Evolutionary conservation across 2,797 vertebrate species (phyloP).

Genomic region (Eleutherodactylus coqui): DNA sequence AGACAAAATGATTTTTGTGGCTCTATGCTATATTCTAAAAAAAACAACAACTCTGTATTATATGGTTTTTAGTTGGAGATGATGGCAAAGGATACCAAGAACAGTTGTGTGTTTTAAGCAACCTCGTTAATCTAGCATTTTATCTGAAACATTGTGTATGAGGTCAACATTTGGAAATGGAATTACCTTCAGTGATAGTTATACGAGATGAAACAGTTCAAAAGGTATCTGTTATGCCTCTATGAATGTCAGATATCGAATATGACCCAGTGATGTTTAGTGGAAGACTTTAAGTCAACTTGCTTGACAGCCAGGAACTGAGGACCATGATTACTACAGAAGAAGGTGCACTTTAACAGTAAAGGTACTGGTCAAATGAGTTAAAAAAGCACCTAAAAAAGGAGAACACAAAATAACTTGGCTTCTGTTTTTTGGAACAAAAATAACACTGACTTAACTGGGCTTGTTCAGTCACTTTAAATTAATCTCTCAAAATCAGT

Average conservation of each 20-base stretch:
- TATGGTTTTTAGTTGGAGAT: no score
- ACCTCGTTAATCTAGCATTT: not conserved
- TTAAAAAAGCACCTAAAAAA: constrained; percentile 45
- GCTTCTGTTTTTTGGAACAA: constrained; percentile 46
- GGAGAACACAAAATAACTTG: constrained; percentile 30
- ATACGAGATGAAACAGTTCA: constrained; percentile 1
- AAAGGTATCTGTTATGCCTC: not conserved
- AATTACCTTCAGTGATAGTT: constrained; percentile 5
- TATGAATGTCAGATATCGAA: not conserved
- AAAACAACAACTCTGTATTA: no score
- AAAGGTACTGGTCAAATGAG: constrained; percentile 8
- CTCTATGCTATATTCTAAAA: not conserved
- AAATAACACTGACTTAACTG: constrained; percentile 50
- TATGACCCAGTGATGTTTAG: not conserved
- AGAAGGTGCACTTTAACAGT: not conserved
- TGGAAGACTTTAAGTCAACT: not conserved
- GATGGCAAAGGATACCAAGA: not conserved
- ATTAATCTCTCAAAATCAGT: constrained; percentile 56
- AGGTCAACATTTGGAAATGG: not conserved
- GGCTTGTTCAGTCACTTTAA: constrained; percentile 51
- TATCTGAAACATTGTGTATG: not conserved
- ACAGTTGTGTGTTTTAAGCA: not conserved
- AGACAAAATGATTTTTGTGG: no score
- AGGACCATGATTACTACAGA: not conserved
- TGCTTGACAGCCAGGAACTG: not conserved